These are phyloP conservation scores for Sebastes umbrosus DNA, from an alignment of 2,797 vertebrate genomes.

Conservation along the genomic window DNA sequence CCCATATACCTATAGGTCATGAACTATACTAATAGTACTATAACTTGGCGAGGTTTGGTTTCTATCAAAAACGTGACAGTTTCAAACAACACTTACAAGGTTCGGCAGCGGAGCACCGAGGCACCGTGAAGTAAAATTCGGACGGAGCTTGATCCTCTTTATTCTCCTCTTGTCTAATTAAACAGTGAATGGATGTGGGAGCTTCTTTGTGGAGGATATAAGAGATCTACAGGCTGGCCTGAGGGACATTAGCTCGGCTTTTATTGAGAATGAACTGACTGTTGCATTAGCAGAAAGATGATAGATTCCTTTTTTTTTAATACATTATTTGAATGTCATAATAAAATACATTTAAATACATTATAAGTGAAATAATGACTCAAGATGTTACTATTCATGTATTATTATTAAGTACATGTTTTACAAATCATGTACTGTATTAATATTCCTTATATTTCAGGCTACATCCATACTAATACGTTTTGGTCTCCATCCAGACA, in stretches of 20 bases:
- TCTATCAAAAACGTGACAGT: neutral
- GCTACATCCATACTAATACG: neutral
- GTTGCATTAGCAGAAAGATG: neutral
- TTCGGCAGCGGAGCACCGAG: neutral
- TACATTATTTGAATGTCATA: neutral
- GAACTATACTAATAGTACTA: neutral
- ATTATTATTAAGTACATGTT: neutral
- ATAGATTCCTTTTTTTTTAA: neutral
- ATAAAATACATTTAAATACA: neutral
- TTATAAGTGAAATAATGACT: neutral
- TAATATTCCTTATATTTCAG: neutral
- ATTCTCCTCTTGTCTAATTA: slow-evolving; percentile 34
- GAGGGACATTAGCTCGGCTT: neutral
- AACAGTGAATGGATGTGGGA: slow-evolving; percentile 18
- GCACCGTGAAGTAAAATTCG: neutral
- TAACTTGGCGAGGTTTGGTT: neutral
- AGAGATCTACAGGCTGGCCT: neutral
- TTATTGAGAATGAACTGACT: slow-evolving; percentile 10
- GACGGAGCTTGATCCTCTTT: slow-evolving; percentile 7
- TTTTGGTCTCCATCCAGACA: no score
- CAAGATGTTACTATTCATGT: neutral
- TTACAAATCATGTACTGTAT: neutral
- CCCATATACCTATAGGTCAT: neutral
- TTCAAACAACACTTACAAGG: neutral
- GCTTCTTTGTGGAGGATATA: slow-evolving; percentile 14